Evolutionary conservation across 2,113 vertebrate genomes (phyloP).

Genomic region (Apteryx mantelli): DNA sequence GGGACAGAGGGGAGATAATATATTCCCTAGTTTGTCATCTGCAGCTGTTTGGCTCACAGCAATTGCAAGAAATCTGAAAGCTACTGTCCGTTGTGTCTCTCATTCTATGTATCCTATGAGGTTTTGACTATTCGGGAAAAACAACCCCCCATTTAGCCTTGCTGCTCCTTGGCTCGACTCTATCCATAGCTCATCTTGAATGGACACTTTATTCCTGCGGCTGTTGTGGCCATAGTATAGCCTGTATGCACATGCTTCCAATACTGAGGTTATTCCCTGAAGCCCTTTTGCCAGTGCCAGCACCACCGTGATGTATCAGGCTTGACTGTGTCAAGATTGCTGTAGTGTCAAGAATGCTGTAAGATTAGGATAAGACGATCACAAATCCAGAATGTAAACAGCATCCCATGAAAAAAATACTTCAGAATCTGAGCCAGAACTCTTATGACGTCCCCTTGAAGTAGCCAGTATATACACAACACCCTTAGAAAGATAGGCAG

Average conservation of each 20-base stretch:
- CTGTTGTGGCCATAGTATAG: neutral
- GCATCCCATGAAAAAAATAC: rapidly evolving
- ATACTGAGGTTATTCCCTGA: neutral
- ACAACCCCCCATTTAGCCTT: neutral
- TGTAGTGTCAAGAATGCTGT: neutral
- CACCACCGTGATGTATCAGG: neutral
- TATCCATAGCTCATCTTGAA: neutral
- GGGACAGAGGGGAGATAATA: neutral
- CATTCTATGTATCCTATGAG: neutral
- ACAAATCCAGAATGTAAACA: neutral
- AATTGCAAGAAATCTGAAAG: slow-evolving; percentile 9
- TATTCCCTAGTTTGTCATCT: neutral
- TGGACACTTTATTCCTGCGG: neutral
- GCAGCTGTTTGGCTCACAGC: neutral
- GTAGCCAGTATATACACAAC: neutral
- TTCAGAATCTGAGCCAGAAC: neutral
- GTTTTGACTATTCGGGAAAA: neutral
- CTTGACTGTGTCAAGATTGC: neutral
- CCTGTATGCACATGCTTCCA: neutral
- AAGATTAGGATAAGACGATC: neutral
- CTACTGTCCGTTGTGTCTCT: slow-evolving; percentile 2
- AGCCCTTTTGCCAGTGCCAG: neutral
- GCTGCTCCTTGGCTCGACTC: neutral
- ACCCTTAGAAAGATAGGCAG: neutral
- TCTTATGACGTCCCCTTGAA: neutral